A percentile compares a stretch with the other conserved stretches of the same genome.
Evolutionary conservation across 2,113 vertebrate species (phyloP).

Genomic region (Leptodactylus fuscus): DNA sequence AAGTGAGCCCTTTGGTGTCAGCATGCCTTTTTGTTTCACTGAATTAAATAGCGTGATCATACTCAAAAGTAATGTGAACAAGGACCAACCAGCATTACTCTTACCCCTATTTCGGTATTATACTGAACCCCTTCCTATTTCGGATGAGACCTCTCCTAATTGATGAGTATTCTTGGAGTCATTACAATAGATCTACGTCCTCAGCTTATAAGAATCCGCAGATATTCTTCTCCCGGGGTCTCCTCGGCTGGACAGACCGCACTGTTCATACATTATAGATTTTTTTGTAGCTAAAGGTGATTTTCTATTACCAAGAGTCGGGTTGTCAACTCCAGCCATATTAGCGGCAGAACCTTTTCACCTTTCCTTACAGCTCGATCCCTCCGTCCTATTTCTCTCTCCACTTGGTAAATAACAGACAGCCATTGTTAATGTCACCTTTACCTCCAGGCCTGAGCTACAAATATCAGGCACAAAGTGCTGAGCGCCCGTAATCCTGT

Average conservation of each 20-base stretch:
- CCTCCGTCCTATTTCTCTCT: conserved; percentile 32
- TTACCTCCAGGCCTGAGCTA: conserved; percentile 27
- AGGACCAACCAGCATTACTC: no score
- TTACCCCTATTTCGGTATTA: no score
- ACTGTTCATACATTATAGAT: conserved; percentile 3
- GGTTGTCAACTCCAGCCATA: conserved; percentile 33
- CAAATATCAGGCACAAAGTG: conserved; percentile 30
- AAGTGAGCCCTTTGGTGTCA: no score
- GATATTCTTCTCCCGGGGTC: background rate
- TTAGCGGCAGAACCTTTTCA: conserved; percentile 26
- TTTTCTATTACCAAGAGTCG: conserved; percentile 17
- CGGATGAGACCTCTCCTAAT: no score
- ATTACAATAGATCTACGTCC: no score
- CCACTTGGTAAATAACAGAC: conserved; percentile 44
- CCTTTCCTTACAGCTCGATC: conserved; percentile 35
- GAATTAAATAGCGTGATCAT: no score
- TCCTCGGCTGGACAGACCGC: background rate
- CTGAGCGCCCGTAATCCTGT: background rate
- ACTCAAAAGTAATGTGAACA: no score
- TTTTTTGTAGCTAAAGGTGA: background rate
- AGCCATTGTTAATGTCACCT: conserved; percentile 31
- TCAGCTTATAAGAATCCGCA: no score
- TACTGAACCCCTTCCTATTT: background rate
- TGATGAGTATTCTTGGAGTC: no score
- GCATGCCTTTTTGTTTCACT: no score